These are phyloP conservation scores for Neoseiulus cucumeris DNA, from an alignment of 1,140 invertebrate species.

Conservation along the genomic window DNA sequence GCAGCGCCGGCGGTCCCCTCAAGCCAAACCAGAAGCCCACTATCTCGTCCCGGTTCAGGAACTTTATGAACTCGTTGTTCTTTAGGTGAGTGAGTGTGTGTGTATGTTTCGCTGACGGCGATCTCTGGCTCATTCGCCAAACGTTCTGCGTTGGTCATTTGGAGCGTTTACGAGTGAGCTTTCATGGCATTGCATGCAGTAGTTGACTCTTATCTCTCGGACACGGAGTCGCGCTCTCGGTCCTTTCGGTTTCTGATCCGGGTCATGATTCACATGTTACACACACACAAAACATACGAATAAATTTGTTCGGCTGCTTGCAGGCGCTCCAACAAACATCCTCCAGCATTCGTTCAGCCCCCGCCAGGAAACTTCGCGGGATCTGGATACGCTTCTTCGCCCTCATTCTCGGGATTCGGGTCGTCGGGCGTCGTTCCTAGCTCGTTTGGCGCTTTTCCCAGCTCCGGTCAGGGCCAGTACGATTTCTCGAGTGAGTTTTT, in stretches of 20 bases:
- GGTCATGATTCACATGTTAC: no score
- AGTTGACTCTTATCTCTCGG: no score
- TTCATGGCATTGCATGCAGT: no score
- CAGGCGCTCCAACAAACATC: conserved; percentile 2
- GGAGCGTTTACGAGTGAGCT: no score
- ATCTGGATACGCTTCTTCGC: not conserved
- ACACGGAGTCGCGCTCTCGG: no score
- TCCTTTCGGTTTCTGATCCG: no score
- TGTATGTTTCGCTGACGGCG: no score
- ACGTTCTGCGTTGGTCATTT: no score
- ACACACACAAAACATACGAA: no score
- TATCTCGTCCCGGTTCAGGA: not conserved
- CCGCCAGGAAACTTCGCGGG: not conserved
- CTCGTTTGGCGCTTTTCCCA: not conserved
- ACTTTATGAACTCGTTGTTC: conserved; percentile 6
- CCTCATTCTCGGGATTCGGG: not conserved
- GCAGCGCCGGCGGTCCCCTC: not conserved
- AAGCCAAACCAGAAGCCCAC: conserved; percentile 2
- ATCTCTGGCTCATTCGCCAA: no score
- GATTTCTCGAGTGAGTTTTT: conserved; percentile 7
- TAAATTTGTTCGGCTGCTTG: not conserved
- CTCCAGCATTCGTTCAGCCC: not conserved
- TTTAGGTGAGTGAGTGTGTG: conserved; percentile 4
- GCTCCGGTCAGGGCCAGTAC: not conserved
- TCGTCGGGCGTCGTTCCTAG: not conserved